These are phyloP conservation scores for Oxycera nigricornis DNA, from an alignment of 2,888 invertebrate genomes.

Conservation along the genomic window DNA sequence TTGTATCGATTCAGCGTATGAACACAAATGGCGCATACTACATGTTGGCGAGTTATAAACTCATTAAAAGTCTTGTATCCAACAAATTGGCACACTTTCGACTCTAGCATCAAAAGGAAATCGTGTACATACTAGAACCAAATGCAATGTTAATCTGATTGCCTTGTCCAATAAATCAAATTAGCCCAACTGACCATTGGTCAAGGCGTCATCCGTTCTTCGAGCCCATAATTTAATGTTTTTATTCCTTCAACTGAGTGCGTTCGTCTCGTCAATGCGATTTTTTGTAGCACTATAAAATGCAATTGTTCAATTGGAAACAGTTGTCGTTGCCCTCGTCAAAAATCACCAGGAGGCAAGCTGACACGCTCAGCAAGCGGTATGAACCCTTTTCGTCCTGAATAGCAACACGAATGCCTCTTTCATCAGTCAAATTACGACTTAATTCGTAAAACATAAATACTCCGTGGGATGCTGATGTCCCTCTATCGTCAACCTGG, in stretches of 20 bases:
- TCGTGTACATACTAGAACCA: too few species aligned
- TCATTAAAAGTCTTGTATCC: too few species aligned
- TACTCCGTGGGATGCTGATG: conserved; percentile 42
- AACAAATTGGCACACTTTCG: too few species aligned
- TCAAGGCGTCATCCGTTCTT: conserved; percentile 19
- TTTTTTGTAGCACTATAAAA: background rate
- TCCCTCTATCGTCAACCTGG: background rate
- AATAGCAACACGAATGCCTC: conserved; percentile 28
- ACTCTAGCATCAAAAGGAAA: too few species aligned
- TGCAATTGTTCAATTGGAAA: conserved; percentile 3
- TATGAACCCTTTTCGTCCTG: conserved; percentile 18
- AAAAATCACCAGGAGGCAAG: conserved; percentile 2
- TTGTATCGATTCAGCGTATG: too few species aligned
- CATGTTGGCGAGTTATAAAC: too few species aligned
- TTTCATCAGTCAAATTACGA: conserved; percentile 41
- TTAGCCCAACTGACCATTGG: conserved; percentile 34
- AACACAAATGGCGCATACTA: too few species aligned
- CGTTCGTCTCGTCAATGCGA: background rate
- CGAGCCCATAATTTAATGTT: conserved; percentile 24
- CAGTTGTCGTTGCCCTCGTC: conserved; percentile 11
- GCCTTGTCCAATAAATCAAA: background rate
- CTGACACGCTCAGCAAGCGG: conserved; percentile 31
- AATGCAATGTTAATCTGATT: background rate
- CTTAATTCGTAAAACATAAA: conserved; percentile 47
- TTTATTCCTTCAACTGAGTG: background rate